These are phyloP conservation scores for Lagria hirta DNA, from an alignment of 2,888 invertebrate species.

Conservation along the genomic window DNA sequence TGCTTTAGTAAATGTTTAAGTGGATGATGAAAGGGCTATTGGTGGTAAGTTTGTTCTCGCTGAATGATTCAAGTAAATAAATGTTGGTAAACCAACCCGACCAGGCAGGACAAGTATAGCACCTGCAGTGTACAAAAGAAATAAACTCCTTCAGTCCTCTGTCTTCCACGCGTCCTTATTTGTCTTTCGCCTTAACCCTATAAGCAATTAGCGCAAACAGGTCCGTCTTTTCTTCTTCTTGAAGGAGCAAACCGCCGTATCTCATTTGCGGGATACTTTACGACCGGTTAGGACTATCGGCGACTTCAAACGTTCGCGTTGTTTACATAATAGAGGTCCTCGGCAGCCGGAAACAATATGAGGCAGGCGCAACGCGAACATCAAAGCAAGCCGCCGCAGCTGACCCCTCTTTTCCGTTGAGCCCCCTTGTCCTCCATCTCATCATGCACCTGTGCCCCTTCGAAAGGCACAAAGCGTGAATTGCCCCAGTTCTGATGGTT, in stretches of 20 bases:
- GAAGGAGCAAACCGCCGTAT: slow-evolving; percentile 22
- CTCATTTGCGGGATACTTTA: slow-evolving; percentile 53
- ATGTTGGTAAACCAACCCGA: too few relatives aligned
- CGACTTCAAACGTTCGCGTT: slow-evolving; percentile 65
- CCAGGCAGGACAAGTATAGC: too few relatives aligned
- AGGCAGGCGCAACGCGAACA: slow-evolving; percentile 52
- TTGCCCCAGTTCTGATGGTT: slow-evolving; percentile 45
- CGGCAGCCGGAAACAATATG: slow-evolving; percentile 60
- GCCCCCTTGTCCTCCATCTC: slow-evolving; percentile 10
- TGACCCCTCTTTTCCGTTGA: slow-evolving; percentile 22
- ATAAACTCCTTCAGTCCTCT: too few relatives aligned
- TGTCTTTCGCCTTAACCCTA: too few relatives aligned
- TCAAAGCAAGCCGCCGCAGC: slow-evolving; percentile 53
- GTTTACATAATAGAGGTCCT: slow-evolving; percentile 72
- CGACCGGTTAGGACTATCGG: slow-evolving; percentile 53
- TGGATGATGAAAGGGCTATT: too few relatives aligned
- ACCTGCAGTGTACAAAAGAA: too few relatives aligned
- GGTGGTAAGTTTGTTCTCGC: too few relatives aligned
- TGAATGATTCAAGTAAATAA: too few relatives aligned
- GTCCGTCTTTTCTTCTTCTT: too few relatives aligned
- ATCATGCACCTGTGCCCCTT: slow-evolving; percentile 33
- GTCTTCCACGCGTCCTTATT: too few relatives aligned
- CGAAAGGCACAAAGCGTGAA: slow-evolving; percentile 39
- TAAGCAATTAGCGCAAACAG: too few relatives aligned
- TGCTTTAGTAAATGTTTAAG: too few relatives aligned